These are phyloP conservation scores for Tipula vernalis DNA, from an alignment of 2,888 invertebrate genomes.

Conservation along the genomic window DNA sequence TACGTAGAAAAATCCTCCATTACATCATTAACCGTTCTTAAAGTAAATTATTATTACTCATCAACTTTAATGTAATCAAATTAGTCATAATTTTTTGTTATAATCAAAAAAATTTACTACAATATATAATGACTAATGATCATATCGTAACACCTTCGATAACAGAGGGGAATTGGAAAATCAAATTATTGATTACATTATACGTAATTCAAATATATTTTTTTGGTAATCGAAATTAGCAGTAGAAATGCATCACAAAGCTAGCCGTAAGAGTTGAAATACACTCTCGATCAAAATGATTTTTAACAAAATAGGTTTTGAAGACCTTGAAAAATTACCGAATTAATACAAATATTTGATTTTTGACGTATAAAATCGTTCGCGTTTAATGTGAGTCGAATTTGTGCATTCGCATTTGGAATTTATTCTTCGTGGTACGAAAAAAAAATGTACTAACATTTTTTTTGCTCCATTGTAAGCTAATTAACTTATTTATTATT, in stretches of 20 bases:
- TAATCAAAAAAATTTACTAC: not conserved
- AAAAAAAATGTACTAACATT: too few relatives aligned
- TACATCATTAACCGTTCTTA: not conserved
- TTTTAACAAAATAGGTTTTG: too few relatives aligned
- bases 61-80: not conserved
- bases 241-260: not conserved
- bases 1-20: too few relatives aligned
- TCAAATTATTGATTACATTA: not conserved
- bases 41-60: not conserved
- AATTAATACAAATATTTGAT: too few relatives aligned
- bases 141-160: not conserved
- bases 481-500: not conserved
- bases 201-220: not conserved
- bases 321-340: too few relatives aligned
- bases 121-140: not conserved
- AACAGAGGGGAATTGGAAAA: not conserved
- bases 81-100: not conserved
- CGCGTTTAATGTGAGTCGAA: too few relatives aligned
- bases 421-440: too few relatives aligned
- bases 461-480: too few relatives aligned
- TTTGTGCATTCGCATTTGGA: too few relatives aligned
- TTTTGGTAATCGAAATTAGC: not conserved
- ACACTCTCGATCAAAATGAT: too few relatives aligned
- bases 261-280: too few relatives aligned
- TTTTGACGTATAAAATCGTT: too few relatives aligned